Evolutionary conservation across 2,797 vertebrate genomes (phyloP).

Genomic region (Enteromius anoplus): DNA sequence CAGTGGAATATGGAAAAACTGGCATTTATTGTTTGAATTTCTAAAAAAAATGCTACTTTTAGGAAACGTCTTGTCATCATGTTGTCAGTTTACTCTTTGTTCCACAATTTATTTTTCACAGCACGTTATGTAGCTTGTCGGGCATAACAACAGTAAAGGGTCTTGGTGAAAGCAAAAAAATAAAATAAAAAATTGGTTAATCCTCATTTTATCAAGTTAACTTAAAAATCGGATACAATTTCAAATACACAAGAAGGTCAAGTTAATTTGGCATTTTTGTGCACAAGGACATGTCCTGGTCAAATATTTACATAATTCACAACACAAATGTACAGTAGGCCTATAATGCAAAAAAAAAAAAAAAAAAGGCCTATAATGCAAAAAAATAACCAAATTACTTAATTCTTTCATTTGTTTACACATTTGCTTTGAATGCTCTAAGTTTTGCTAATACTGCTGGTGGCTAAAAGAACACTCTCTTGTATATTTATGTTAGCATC

Average conservation of each 20-base stretch:
- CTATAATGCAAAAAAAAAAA: not conserved
- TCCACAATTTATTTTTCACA: not conserved
- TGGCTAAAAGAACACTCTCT: not conserved
- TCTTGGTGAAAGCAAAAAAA: not conserved
- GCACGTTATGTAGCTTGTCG: not conserved
- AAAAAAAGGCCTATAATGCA: not conserved
- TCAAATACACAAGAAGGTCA: not conserved
- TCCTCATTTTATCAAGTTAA: constrained; percentile 42
- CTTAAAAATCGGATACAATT: constrained; percentile 1
- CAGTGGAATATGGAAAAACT: too few species aligned
- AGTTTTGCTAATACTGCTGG: not conserved
- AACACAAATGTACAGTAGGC: not conserved
- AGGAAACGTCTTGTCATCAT: too few species aligned
- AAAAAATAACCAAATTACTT: not conserved
- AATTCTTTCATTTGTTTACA: not conserved
- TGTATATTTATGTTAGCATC: not conserved
- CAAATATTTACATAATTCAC: not conserved
- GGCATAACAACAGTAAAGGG: not conserved
- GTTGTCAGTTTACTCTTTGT: not conserved
- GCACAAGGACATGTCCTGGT: not conserved
- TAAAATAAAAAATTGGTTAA: not conserved
- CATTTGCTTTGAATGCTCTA: not conserved
- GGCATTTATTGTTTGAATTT: too few species aligned
- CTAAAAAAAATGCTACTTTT: too few species aligned
- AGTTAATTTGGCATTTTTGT: not conserved